A percentile compares a stretch with the other conserved stretches of the same genome.
Conservation (phyloP, 1,140 invertebrate genomes). For the Drusus annulatus region DNA sequence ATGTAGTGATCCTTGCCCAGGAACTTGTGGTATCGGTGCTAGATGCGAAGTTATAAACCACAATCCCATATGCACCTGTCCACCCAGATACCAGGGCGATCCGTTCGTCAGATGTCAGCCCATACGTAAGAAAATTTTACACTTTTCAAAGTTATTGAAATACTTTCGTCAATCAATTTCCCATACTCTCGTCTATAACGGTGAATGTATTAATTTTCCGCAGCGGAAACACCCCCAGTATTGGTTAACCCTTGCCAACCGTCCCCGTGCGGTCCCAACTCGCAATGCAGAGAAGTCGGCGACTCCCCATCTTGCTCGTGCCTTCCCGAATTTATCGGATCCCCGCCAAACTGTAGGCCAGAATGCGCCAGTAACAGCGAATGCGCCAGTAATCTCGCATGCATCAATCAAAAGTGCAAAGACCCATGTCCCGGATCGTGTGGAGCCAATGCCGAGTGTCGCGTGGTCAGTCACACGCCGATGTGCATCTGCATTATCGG, state of each 20-base stretch:
- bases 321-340: constrained; percentile 74
- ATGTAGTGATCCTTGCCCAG: constrained; percentile 76
- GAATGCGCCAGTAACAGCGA: constrained; percentile 79
- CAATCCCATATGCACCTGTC: constrained; percentile 78
- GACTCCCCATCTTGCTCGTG: constrained; percentile 78
- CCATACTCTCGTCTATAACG: constrained; percentile 74
- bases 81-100: constrained; percentile 74
- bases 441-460: constrained; percentile 77
- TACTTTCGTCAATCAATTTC: not conserved
- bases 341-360: constrained; percentile 77
- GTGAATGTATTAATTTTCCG: constrained; percentile 51
- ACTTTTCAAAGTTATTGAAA: not conserved
- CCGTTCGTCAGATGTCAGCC: constrained; percentile 75
- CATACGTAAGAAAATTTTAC: constrained; percentile 67
- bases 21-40: constrained; percentile 77
- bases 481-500: constrained; percentile 75
- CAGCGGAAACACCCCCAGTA: constrained; percentile 71
- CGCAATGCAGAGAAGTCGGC: constrained; percentile 75
- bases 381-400: constrained; percentile 75
- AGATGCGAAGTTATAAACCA: constrained; percentile 77
- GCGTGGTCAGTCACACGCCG: constrained; percentile 78
- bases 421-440: constrained; percentile 79
- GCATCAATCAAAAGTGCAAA: constrained; percentile 79
- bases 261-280: constrained; percentile 81
- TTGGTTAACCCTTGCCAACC: constrained; percentile 77